Percentiles rank a stretch among this genome's conserved stretches.
These are phyloP conservation scores for Callospermophilus lateralis DNA, from an alignment of 2,113 vertebrate genomes.

Conservation along the genomic window DNA sequence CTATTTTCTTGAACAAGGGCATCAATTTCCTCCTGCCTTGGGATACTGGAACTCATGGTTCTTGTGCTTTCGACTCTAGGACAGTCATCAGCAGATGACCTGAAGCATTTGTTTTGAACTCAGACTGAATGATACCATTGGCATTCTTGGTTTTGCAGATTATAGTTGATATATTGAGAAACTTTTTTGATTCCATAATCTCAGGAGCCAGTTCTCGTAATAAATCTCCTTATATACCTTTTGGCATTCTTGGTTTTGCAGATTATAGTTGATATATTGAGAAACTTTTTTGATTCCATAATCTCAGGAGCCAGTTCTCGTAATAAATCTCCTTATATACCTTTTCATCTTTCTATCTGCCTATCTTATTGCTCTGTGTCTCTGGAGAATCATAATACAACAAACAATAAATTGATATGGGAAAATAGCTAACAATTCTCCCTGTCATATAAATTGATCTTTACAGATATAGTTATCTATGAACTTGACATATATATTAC, in stretches of 20 bases:
- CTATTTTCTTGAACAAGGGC: not conserved
- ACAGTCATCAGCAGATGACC: not conserved
- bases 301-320: not conserved
- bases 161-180: not conserved
- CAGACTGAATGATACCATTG: not conserved
- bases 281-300: not conserved
- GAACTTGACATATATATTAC: not conserved
- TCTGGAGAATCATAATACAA: not conserved
- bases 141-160: not conserved
- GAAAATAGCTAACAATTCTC: not conserved
- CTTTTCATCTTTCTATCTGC: not conserved
- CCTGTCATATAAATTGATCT: not conserved
- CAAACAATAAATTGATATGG: not conserved
- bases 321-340: not conserved
- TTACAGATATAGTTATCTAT: not conserved
- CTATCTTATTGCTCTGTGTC: not conserved
- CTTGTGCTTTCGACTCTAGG: not conserved
- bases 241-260: not conserved
- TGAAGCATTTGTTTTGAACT: not conserved
- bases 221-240: not conserved
- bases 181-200: not conserved
- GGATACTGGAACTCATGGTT: not conserved
- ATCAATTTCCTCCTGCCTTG: not conserved
- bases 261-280: not conserved
- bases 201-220: not conserved